Conservation (phyloP, 1,140 invertebrate species). For the Papilio polyxenes region DNA sequence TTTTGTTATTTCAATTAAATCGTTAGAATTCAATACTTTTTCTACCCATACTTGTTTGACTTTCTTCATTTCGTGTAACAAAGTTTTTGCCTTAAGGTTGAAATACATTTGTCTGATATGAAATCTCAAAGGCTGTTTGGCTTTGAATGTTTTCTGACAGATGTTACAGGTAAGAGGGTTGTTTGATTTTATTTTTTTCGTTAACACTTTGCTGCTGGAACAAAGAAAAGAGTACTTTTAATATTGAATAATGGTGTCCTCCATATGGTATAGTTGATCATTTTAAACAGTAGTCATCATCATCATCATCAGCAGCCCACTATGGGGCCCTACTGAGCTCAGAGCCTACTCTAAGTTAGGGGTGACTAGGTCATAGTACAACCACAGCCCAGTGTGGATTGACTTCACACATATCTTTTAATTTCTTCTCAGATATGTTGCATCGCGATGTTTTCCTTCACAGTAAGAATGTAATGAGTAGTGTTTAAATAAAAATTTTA, state of each 20-base stretch:
- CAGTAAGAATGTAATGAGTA: too few relatives aligned
- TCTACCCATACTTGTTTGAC: constrained; percentile 66
- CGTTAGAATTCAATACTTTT: constrained; percentile 54
- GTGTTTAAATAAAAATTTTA: too few relatives aligned
- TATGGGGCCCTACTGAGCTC: too few relatives aligned
- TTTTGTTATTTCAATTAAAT: constrained; percentile 60
- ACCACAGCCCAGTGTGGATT: too few relatives aligned
- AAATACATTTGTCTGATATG: constrained; percentile 59
- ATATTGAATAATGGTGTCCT: not conserved
- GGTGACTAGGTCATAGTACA: too few relatives aligned
- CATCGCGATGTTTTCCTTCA: too few relatives aligned
- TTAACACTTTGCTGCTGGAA: constrained; percentile 18
- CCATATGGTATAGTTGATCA: too few relatives aligned
- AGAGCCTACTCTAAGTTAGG: too few relatives aligned
- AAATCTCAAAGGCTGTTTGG: constrained; percentile 45
- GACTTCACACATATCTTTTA: too few relatives aligned
- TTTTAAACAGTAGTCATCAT: too few relatives aligned
- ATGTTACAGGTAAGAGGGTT: constrained; percentile 42
- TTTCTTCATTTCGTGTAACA: constrained; percentile 46
- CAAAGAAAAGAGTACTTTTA: not conserved
- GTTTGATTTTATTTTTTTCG: not conserved
- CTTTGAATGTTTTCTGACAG: constrained; percentile 49
- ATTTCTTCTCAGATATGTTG: too few relatives aligned
- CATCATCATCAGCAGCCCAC: too few relatives aligned
- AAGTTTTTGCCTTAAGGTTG: constrained; percentile 48